Conservation (phyloP, 1,140 invertebrate species). For the Elymnias hypermnestra region DNA sequence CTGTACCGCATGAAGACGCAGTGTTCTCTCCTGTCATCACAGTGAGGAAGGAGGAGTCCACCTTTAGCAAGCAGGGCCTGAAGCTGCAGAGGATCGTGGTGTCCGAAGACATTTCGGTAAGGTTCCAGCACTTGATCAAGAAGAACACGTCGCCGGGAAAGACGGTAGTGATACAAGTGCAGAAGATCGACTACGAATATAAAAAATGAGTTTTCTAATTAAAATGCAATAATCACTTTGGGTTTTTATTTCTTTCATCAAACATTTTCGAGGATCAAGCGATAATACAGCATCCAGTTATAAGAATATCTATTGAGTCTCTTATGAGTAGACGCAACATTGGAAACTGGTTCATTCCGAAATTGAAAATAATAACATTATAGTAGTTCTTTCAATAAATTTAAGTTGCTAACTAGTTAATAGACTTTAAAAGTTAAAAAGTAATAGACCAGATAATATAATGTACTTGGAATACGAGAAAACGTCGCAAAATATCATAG, state of each 20-base stretch:
- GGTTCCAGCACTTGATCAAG: slow-evolving; percentile 59
- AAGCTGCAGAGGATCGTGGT: slow-evolving; percentile 52
- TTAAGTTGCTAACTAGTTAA: too few relatives aligned
- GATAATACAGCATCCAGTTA: too few relatives aligned
- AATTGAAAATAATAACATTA: too few relatives aligned
- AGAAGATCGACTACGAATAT: slow-evolving; percentile 52
- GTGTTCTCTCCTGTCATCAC: slow-evolving; percentile 43
- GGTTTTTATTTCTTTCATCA: background rate
- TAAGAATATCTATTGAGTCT: too few relatives aligned
- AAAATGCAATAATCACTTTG: slow-evolving; percentile 1
- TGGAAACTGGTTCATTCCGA: too few relatives aligned
- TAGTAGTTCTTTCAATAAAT: too few relatives aligned
- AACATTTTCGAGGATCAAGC: background rate
- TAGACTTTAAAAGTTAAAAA: too few relatives aligned
- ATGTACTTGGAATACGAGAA: too few relatives aligned
- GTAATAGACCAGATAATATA: too few relatives aligned
- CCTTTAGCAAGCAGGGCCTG: slow-evolving; percentile 44
- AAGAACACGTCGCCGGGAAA: slow-evolving; percentile 45
- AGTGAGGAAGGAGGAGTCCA: slow-evolving; percentile 45
- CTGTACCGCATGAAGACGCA: slow-evolving; percentile 23
- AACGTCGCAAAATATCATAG: too few relatives aligned
- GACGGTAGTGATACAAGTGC: slow-evolving; percentile 42
- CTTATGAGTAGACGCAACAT: too few relatives aligned
- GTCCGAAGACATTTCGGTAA: slow-evolving; percentile 56
- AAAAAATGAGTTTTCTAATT: slow-evolving; percentile 25